These are phyloP conservation scores for Ploceus nigricollis DNA, from an alignment of 2,113 vertebrate species.

Conservation along the genomic window DNA sequence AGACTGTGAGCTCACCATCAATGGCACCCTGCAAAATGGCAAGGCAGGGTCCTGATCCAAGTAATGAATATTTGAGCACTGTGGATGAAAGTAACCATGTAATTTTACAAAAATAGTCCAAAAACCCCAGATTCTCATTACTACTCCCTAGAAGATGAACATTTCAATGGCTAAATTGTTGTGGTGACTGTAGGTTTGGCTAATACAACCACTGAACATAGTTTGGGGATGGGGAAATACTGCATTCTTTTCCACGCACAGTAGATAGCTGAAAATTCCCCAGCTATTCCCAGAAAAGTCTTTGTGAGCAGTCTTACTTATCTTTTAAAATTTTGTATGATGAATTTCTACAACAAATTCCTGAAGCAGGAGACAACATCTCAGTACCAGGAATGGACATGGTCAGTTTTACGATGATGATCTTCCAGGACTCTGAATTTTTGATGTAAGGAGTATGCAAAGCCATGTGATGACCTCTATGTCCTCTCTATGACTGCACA, in stretches of 20 bases:
- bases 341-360: neutral
- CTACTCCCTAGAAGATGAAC: neutral
- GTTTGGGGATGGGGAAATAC: neutral
- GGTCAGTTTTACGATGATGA: neutral
- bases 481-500: neutral
- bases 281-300: neutral
- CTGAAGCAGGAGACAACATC: neutral
- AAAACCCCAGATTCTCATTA: neutral
- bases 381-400: neutral
- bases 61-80: neutral
- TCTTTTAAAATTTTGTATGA: neutral
- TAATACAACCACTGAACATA: neutral
- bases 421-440: neutral
- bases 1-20: neutral
- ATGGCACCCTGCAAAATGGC: fast-evolving
- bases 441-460: neutral
- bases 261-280: neutral
- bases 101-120: neutral
- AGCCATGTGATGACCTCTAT: neutral
- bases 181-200: neutral
- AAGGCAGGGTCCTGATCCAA: neutral
- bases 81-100: fast-evolving
- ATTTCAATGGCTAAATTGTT: neutral
- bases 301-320: neutral
- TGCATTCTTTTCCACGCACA: fast-evolving